Evolutionary conservation across 2,113 vertebrate species (phyloP), one percentile per base, ranked within the genome.

Genomic region (Sinocyclocheilus grahami): DNA sequence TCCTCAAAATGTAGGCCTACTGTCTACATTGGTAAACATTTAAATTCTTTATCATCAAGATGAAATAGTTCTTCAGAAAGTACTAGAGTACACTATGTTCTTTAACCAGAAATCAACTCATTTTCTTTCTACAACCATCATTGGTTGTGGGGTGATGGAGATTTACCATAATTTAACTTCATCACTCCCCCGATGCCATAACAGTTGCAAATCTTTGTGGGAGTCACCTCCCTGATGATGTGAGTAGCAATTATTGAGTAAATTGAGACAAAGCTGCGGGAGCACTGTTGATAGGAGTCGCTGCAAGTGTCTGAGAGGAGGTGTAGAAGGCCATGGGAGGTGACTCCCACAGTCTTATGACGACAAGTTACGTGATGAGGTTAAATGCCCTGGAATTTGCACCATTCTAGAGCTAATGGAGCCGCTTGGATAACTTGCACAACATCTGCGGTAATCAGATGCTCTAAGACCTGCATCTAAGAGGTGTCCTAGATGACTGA

Each of bases 211-310:
- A 76, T 76, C 42, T 76, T 42, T 14, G 74, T 76, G 39, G 42
- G 74, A 76, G 39, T 51, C 13, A 6, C 74, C n/a, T 51, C 42
- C 74, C 74, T 76, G 74, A 76, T 76, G 74, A 76, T 76, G 74
- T 27, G 13, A 76, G 74, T 51, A 76, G 74, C 74, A 76, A 76
- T 76, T 76, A 48, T 76, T 76, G 74, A 4, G 74, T 76, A 76
- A 76, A 51, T 16, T 48, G 74, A 76, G 74, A 76, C 74, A 76
- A 48, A 76, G 14, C 74, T 48, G 74, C 42, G 0, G 74, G 74
- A 76, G 12, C n/a, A 16, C n/a, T 76, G 74, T 48, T 76, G 42
- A 76, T 48, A 51, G 42, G 13, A 51, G n/a, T 42, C 4, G 3
- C 42, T 76, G 74, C 42, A 27, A 76, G 74, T 76, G 42, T 27